A percentile compares a stretch with the other conserved stretches of the same genome.
phyloP scores from a whole-genome alignment of 2,888 invertebrate genomes.

The Pammene fasciana region DNA sequence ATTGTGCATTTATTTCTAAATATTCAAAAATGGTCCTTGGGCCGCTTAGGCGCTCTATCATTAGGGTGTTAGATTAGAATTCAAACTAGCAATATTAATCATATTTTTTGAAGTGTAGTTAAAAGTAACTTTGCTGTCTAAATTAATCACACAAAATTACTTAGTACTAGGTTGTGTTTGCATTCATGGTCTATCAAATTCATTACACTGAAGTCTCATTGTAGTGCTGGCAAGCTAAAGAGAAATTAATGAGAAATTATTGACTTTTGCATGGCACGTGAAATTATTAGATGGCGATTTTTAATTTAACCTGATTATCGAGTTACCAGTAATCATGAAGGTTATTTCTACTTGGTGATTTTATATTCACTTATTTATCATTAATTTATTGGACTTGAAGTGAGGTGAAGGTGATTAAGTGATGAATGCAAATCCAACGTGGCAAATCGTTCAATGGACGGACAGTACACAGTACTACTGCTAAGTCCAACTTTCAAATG shows the following conservation, averaged over 20 bases:
- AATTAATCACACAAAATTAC: neutral
- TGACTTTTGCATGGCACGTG: no score
- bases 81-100: neutral
- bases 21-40: neutral
- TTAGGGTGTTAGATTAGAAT: neutral
- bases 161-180: neutral
- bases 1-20: neutral
- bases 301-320: no score
- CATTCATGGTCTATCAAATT: slow-evolving; percentile 2
- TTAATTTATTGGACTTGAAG: neutral
- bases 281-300: no score
- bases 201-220: neutral
- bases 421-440: neutral
- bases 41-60: neutral
- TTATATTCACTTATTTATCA: no score
- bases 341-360: neutral
- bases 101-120: neutral
- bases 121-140: neutral
- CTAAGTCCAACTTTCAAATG: neutral
- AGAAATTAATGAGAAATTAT: neutral
- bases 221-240: neutral
- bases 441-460: neutral
- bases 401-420: neutral
- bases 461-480: neutral
- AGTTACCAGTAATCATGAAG: neutral